Base-by-base conservation (phyloP, 2,113 vertebrate genomes). In the Rutilus rutilus region DNA sequence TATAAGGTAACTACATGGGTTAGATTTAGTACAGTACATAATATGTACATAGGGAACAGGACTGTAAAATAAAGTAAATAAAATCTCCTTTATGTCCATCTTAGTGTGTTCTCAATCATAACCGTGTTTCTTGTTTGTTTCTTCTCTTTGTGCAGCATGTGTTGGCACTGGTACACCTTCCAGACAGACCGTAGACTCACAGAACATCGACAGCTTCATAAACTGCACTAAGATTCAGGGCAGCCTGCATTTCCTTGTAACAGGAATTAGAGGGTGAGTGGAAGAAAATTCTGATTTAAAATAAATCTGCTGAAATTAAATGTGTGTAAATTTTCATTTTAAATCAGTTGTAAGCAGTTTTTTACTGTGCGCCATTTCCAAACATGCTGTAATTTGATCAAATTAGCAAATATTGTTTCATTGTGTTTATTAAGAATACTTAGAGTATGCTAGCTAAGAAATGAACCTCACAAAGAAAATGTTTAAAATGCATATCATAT, bases 191-290 rank as follows among this genome's bases (percentile, higher is more conserved):
- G 97, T 98, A 36, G 96, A 98, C 78, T 96, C 97, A 0, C 92
- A 86, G 21, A 98, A 98, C 90, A 98, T 98, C 2, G 96, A 98
- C 93, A 94, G 93, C 73, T 98, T 98, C 85, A 93, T 97, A 83
- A 98, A 98, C 94, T 98, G 97, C 92, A 98, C 97, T 69, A 97
- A 96, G 94, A 98, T 98, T 86, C 92, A 96, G 91, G 97, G 97
- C 83, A 97, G 97, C 88, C 92, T 98, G 83, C 96, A 98, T 75
- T 98, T 98, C 88, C 95, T 97, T 65, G 95, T 96, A 90, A 98
- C 97, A 0, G 97, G 97, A 39, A 96, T 99, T 76, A 59, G 94
- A 2, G 97, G 97, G 97, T 98, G 92, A 94, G 95, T 23, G 21
- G 45, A n/a, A 27, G 5, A 27, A 62, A 62, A 23, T 57, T 42